A percentile compares a stretch with the other conserved stretches of the same genome.
Evolutionary conservation across 2,888 invertebrate species (phyloP).

Genomic region (Mimachlamys varia): DNA sequence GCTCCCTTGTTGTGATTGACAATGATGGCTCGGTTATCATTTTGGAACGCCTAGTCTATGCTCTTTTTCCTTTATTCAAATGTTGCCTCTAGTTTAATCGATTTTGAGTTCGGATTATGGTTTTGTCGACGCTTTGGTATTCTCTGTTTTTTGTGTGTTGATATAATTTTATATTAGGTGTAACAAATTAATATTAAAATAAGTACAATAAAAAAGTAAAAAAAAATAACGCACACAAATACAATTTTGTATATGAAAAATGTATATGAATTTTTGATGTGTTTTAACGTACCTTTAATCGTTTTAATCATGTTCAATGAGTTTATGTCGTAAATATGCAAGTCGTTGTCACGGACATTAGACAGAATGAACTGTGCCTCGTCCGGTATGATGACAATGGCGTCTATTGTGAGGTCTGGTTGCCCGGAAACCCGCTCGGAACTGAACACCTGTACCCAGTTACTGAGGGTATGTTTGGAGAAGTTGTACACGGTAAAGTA

Average conservation of each 20-base stretch:
- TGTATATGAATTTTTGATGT: not conserved
- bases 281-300: slow-evolving; percentile 59
- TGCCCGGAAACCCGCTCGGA: slow-evolving; percentile 48
- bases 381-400: slow-evolving; percentile 60
- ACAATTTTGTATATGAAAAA: not conserved
- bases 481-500: slow-evolving; percentile 41
- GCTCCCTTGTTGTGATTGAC: too few relatives aligned
- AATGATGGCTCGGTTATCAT: too few relatives aligned
- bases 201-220: not conserved
- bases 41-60: too few relatives aligned
- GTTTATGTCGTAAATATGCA: slow-evolving; percentile 59
- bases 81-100: too few relatives aligned
- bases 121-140: too few relatives aligned
- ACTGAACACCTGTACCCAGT: slow-evolving; percentile 4
- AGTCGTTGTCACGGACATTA: slow-evolving; percentile 59
- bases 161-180: not conserved
- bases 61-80: too few relatives aligned
- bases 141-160: too few relatives aligned
- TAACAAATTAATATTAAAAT: not conserved
- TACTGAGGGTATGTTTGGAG: not conserved
- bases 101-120: too few relatives aligned
- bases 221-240: not conserved
- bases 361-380: slow-evolving; percentile 61
- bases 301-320: slow-evolving; percentile 51
- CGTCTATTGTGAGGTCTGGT: slow-evolving; percentile 60